Conservation (phyloP, 2,888 invertebrate genomes). For the Idaea aversata region DNA sequence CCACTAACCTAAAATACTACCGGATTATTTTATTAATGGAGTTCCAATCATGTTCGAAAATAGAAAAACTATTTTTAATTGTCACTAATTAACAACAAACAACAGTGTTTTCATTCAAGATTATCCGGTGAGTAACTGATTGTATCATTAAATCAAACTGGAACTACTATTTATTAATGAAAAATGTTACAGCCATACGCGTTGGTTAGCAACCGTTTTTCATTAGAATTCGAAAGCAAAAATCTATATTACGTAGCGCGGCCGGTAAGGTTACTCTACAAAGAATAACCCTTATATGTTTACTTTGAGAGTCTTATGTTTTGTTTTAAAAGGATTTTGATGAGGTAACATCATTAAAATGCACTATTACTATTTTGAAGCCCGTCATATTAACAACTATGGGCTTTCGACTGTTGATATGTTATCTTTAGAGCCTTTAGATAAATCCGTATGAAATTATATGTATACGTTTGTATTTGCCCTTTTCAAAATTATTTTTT, state of each 20-base stretch:
- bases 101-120: neutral
- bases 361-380: no score
- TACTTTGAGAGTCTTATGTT: no score
- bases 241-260: neutral
- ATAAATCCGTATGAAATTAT: no score
- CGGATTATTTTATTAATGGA: neutral
- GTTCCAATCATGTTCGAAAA: neutral
- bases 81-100: neutral
- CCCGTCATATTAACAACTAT: no score
- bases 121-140: neutral
- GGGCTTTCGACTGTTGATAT: no score
- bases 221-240: neutral
- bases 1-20: neutral
- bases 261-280: neutral
- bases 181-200: no score
- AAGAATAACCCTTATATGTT: neutral
- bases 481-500: no score
- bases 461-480: no score
- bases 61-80: neutral
- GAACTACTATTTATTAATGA: neutral
- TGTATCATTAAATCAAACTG: neutral
- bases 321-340: no score
- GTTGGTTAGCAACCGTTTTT: neutral
- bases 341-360: no score
- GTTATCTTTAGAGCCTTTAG: no score